These are phyloP conservation scores for Homarus gammarus DNA, from an alignment of 2,888 invertebrate species.

Conservation along the genomic window DNA sequence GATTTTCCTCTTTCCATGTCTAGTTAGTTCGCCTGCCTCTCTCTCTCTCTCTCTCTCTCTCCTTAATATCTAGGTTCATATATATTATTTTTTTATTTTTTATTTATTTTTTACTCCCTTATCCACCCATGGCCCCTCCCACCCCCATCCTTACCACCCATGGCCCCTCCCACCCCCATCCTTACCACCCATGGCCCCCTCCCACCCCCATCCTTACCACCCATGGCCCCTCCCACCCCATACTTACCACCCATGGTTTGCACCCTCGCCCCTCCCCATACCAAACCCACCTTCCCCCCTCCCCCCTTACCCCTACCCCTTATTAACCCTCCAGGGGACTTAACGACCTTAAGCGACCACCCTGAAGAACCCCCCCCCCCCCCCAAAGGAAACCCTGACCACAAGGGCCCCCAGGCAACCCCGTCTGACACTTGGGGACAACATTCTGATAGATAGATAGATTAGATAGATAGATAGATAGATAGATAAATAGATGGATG, in stretches of 20 bases:
- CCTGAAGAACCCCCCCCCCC: neutral
- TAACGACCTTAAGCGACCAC: neutral
- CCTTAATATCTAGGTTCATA: too few species aligned
- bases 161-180: neutral
- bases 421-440: neutral
- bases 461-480: constrained; percentile 24
- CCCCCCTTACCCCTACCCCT: neutral
- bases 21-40: too few species aligned
- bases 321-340: neutral
- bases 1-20: neutral
- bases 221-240: neutral
- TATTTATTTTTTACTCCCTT: too few species aligned
- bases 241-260: neutral
- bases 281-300: neutral
- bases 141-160: neutral
- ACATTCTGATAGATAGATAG: neutral
- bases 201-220: neutral
- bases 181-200: neutral
- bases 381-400: neutral
- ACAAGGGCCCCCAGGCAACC: neutral
- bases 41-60: too few species aligned
- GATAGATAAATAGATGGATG: constrained; percentile 19
- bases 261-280: neutral
- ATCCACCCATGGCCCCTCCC: neutral
- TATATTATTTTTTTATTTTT: too few species aligned